These are phyloP conservation scores for Eublepharis macularius DNA, from an alignment of 2,113 vertebrate species.

Conservation along the genomic window DNA sequence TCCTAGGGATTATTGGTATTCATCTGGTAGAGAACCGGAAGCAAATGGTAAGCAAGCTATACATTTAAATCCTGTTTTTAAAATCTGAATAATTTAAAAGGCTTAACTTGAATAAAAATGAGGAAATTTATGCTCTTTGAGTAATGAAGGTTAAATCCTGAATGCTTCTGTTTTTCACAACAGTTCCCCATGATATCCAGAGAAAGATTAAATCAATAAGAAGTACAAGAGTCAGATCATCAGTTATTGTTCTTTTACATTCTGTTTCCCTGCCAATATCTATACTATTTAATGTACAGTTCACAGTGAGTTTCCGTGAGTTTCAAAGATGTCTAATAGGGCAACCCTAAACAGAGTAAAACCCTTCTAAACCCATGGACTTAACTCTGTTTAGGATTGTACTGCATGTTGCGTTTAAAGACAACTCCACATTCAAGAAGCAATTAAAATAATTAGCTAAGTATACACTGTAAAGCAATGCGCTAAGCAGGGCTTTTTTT, in stretches of 20 bases:
- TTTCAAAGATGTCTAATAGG: background rate
- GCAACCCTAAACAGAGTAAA: too few relatives aligned
- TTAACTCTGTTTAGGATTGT: too few relatives aligned
- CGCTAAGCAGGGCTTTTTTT: too few relatives aligned
- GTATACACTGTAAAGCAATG: too few relatives aligned
- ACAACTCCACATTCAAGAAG: background rate
- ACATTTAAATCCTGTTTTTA: background rate
- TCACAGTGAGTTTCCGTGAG: background rate
- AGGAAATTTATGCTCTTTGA: background rate
- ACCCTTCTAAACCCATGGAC: too few relatives aligned
- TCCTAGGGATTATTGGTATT: conserved; percentile 90
- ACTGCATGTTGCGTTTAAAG: background rate
- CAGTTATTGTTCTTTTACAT: background rate
- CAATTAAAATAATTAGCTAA: too few relatives aligned
- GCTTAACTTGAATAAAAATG: background rate
- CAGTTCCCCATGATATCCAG: background rate
- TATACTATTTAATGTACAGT: background rate
- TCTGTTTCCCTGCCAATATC: background rate
- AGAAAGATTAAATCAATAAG: background rate
- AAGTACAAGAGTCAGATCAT: background rate
- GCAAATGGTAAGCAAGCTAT: conserved; percentile 86
- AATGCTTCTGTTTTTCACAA: background rate
- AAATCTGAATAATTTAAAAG: conserved; percentile 16
- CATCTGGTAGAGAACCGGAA: conserved; percentile 92
- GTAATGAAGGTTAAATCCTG: background rate